These are phyloP conservation scores for Anoplopoma fimbria DNA, from an alignment of 2,113 vertebrate genomes.

Conservation along the genomic window DNA sequence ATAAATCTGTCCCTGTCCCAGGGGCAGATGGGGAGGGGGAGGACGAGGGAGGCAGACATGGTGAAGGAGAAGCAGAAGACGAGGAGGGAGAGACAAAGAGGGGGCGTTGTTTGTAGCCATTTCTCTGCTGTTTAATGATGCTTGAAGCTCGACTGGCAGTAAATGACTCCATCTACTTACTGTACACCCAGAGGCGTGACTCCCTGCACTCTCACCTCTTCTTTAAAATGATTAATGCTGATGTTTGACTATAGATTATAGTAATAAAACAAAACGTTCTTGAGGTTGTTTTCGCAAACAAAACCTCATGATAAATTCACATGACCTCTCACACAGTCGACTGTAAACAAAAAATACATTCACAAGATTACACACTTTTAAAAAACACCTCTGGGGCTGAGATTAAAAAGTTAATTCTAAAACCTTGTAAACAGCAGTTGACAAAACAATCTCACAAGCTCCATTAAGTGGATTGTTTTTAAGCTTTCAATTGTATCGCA, in stretches of 20 bases:
- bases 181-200: constrained; percentile 20
- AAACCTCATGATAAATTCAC: constrained; percentile 4
- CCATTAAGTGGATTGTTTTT: not conserved
- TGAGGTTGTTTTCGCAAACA: not conserved
- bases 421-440: not conserved
- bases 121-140: constrained; percentile 66
- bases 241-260: not conserved
- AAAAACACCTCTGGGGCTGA: not conserved
- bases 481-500: not conserved
- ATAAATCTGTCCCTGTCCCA: constrained; percentile 65
- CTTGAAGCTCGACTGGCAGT: constrained; percentile 56
- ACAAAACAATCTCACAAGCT: not conserved
- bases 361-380: not conserved
- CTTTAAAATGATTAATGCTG: not conserved
- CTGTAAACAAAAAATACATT: not conserved
- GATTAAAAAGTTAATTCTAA: not conserved
- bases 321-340: not conserved
- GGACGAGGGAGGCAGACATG: not conserved
- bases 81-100: constrained; percentile 20
- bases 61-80: constrained; percentile 20
- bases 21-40: not conserved
- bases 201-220: not conserved
- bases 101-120: constrained; percentile 34
- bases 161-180: constrained; percentile 44
- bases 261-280: not conserved